phyloP scores from a whole-genome alignment of 2,113 vertebrate genomes.

The Acrocephalus kingi region DNA sequence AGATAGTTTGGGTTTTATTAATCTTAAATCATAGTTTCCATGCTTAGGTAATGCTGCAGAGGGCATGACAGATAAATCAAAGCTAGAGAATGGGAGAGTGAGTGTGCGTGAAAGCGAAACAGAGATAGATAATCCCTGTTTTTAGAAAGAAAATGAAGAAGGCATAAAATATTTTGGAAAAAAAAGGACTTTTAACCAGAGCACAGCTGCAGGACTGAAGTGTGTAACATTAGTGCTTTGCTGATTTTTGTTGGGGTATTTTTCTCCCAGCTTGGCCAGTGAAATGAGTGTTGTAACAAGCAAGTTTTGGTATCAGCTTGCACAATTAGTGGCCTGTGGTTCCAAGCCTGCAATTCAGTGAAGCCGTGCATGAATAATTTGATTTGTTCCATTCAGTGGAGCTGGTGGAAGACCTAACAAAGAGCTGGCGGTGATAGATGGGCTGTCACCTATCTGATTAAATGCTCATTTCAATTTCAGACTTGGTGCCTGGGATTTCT shows the following conservation, averaged over 20 bases:
- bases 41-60: slow-evolving; percentile 40
- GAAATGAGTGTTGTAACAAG: slow-evolving; percentile 64
- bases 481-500: slow-evolving; percentile 69
- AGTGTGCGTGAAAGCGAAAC: not conserved
- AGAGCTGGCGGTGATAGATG: slow-evolving; percentile 73
- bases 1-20: slow-evolving; percentile 30
- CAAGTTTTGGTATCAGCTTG: slow-evolving; percentile 69
- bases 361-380: slow-evolving; percentile 81
- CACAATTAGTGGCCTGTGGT: slow-evolving; percentile 72
- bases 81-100: not conserved
- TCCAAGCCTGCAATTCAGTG: slow-evolving; percentile 71
- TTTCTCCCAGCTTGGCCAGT: slow-evolving; percentile 12
- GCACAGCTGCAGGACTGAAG: slow-evolving; percentile 36
- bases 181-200: slow-evolving; percentile 25
- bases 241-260: slow-evolving; percentile 55
- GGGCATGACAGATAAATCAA: slow-evolving; percentile 40
- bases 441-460: slow-evolving; percentile 77
- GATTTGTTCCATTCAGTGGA: slow-evolving; percentile 78
- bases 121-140: slow-evolving; percentile 57
- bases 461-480: slow-evolving; percentile 78
- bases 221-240: slow-evolving; percentile 35
- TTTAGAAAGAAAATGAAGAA: slow-evolving; percentile 32
- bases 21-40: slow-evolving; percentile 55
- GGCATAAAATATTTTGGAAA: slow-evolving; percentile 24
- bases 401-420: slow-evolving; percentile 69